Evolutionary conservation across 2,113 vertebrate genomes (phyloP).

Genomic region (Colinus virginianus): DNA sequence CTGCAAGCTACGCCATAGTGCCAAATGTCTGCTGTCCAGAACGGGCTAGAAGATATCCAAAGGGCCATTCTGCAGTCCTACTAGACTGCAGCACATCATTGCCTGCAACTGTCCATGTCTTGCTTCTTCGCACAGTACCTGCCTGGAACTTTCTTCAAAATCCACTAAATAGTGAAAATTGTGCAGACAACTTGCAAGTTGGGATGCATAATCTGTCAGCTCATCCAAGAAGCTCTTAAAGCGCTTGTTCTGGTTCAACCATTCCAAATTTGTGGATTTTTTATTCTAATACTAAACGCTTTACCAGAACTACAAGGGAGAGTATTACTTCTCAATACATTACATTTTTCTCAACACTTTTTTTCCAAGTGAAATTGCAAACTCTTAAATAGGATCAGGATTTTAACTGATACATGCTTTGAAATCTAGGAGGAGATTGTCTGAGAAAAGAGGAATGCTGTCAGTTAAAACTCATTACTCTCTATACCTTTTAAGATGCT

Average conservation of each 20-base stretch:
- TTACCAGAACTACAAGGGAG: background rate
- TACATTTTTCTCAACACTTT: background rate
- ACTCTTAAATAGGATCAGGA: background rate
- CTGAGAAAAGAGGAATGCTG: background rate
- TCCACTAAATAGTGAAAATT: background rate
- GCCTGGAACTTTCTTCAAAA: background rate
- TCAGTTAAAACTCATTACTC: background rate
- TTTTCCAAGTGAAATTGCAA: background rate
- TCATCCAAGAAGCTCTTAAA: background rate
- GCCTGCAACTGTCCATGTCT: background rate
- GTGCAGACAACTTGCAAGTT: background rate
- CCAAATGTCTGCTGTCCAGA: fast-evolving
- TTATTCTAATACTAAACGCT: background rate
- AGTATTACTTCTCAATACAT: background rate
- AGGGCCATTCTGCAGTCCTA: background rate
- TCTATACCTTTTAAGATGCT: background rate
- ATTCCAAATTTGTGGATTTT: background rate
- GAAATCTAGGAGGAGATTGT: background rate
- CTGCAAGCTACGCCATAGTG: fast-evolving
- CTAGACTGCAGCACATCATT: background rate
- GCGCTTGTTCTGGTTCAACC: background rate
- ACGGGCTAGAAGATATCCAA: fast-evolving
- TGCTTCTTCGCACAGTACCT: background rate
- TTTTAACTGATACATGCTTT: background rate
- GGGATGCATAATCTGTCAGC: background rate